Conservation (phyloP, 1,140 invertebrate species). For the Diabrotica virgifera region DNA sequence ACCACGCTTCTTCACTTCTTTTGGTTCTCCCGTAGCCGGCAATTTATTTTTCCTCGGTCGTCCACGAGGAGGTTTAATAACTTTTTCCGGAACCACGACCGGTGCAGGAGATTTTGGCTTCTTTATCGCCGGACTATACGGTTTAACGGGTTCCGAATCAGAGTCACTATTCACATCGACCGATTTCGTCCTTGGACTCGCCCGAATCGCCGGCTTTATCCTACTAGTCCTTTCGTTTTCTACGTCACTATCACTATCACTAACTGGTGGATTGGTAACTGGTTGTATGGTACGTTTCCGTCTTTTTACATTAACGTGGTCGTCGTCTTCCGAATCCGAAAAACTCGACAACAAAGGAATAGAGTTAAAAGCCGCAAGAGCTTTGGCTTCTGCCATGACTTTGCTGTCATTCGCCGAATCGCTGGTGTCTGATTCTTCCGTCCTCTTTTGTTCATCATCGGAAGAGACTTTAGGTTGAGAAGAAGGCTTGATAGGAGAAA, state of each 20-base stretch:
- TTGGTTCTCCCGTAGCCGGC: slow-evolving; percentile 24
- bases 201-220: slow-evolving; percentile 35
- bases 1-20: slow-evolving; percentile 41
- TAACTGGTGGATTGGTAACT: slow-evolving; percentile 26
- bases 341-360: slow-evolving; percentile 40
- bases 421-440: slow-evolving; percentile 46
- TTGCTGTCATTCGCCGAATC: slow-evolving; percentile 51
- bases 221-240: slow-evolving; percentile 35
- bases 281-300: slow-evolving; percentile 25
- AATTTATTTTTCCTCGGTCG: slow-evolving; percentile 49
- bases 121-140: not conserved
- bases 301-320: slow-evolving; percentile 19
- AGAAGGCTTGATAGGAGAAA: slow-evolving; percentile 21
- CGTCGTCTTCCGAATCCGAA: slow-evolving; percentile 39
- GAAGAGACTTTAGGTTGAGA: slow-evolving; percentile 17
- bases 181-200: slow-evolving; percentile 40
- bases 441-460: slow-evolving; percentile 26
- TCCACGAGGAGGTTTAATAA: slow-evolving; percentile 36
- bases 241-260: slow-evolving; percentile 38
- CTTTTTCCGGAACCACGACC: slow-evolving; percentile 4
- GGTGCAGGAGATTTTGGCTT: slow-evolving; percentile 14
- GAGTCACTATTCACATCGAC: slow-evolving; percentile 38
- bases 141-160: slow-evolving; percentile 24
- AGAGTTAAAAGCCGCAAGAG: slow-evolving; percentile 31
- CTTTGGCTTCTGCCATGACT: slow-evolving; percentile 47